Conservation (phyloP, 2,113 vertebrate species). For the Hippocampus mohnikei region DNA sequence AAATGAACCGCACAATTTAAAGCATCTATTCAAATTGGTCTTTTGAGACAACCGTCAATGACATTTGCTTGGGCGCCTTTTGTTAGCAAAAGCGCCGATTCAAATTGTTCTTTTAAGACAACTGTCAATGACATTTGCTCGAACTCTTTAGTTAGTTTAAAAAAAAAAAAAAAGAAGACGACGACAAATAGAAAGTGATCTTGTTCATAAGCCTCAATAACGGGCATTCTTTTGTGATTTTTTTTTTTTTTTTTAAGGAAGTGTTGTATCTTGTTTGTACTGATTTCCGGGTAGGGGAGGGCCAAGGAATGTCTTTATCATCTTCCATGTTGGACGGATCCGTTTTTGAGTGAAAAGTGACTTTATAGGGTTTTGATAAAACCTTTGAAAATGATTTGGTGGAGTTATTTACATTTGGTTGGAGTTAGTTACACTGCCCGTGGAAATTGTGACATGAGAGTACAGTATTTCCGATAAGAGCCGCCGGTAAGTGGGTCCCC, state of each 20-base stretch:
- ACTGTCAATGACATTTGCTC: background rate
- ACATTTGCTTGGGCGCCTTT: background rate
- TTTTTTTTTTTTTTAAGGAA: background rate
- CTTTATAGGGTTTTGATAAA: background rate
- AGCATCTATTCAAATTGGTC: background rate
- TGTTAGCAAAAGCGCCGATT: background rate
- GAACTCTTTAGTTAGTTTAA: background rate
- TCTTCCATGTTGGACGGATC: background rate
- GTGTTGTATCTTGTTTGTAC: background rate
- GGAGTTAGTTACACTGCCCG: background rate
- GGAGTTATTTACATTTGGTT: too few species aligned
- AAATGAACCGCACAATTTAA: background rate
- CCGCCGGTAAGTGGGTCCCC: background rate
- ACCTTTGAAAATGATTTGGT: background rate
- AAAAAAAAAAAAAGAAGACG: background rate
- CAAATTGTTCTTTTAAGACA: background rate
- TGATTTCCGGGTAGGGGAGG: background rate
- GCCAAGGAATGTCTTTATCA: background rate
- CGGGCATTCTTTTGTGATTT: background rate
- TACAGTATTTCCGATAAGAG: conserved; percentile 4
- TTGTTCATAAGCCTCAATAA: background rate
- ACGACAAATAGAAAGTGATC: background rate
- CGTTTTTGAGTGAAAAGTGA: background rate
- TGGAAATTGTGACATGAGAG: background rate
- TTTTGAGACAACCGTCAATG: background rate